Percentiles rank a stretch among this genome's conserved stretches.
phyloP scores from a whole-genome alignment of 2,888 invertebrate genomes.

The Cepaea hortensis region DNA sequence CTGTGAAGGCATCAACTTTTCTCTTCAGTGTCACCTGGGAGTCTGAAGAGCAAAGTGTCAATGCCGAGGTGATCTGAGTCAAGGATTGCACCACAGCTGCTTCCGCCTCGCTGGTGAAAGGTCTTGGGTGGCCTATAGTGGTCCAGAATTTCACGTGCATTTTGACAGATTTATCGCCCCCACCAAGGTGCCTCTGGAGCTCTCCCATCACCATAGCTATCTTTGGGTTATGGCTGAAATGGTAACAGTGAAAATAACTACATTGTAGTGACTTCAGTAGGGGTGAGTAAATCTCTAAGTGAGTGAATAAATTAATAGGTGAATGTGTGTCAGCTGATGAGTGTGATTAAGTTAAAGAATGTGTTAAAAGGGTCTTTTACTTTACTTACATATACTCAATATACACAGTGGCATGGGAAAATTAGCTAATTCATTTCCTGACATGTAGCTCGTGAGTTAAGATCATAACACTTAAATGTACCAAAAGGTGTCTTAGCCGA shows the following conservation, averaged over 20 bases:
- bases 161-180: constrained; percentile 58
- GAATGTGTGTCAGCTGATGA: no score
- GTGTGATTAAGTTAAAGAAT: no score
- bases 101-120: constrained; percentile 55
- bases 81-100: constrained; percentile 51
- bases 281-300: no score
- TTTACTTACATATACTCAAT: no score
- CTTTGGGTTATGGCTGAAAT: constrained; percentile 33
- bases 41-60: constrained; percentile 51
- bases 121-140: constrained; percentile 63
- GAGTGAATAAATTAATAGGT: no score
- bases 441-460: no score
- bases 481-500: no score
- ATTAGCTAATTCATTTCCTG: no score
- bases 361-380: no score
- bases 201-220: constrained; percentile 51
- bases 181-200: constrained; percentile 58
- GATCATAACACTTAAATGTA: no score
- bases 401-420: no score
- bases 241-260: neutral
- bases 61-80: constrained; percentile 36
- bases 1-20: constrained; percentile 55
- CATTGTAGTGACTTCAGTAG: neutral
- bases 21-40: constrained; percentile 48
- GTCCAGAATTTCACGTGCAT: constrained; percentile 60